phyloP scores from a whole-genome alignment of 2,797 vertebrate genomes.

The Acanthurus lineatus region DNA sequence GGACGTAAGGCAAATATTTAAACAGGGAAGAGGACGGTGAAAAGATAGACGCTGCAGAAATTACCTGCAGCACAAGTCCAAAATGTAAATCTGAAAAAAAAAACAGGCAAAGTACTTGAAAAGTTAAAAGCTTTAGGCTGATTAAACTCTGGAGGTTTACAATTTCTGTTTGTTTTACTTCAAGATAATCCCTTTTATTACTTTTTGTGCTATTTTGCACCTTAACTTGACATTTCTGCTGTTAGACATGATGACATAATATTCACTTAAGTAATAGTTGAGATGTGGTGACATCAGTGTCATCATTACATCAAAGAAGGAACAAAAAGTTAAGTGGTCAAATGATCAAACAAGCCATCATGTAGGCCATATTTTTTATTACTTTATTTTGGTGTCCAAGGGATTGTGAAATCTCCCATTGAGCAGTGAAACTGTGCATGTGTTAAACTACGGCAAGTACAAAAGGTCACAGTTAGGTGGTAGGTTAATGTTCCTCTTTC shows the following conservation, averaged over 20 bases:
- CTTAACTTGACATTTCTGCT: neutral
- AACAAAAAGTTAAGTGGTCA: too few relatives aligned
- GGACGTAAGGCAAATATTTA: conserved; percentile 46
- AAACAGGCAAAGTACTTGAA: neutral
- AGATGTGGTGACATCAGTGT: too few relatives aligned
- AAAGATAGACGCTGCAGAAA: neutral
- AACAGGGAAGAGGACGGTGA: neutral
- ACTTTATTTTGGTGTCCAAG: too few relatives aligned
- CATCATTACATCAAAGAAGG: too few relatives aligned
- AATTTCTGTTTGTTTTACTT: neutral
- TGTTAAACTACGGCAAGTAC: too few relatives aligned
- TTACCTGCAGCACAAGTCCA: too few relatives aligned
- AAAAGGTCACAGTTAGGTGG: too few relatives aligned
- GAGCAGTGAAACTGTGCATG: too few relatives aligned
- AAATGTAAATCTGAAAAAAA: neutral
- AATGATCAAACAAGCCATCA: too few relatives aligned
- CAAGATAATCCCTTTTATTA: neutral
- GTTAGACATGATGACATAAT: neutral
- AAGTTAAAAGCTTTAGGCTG: neutral
- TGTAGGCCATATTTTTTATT: too few relatives aligned
- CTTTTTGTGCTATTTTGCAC: neutral
- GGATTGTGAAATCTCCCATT: too few relatives aligned
- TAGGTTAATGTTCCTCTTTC: too few relatives aligned
- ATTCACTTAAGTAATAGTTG: neutral
- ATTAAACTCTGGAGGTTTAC: neutral